Evolutionary conservation across 2,797 vertebrate species (phyloP).

Genomic region (Gymnocypris eckloni): DNA sequence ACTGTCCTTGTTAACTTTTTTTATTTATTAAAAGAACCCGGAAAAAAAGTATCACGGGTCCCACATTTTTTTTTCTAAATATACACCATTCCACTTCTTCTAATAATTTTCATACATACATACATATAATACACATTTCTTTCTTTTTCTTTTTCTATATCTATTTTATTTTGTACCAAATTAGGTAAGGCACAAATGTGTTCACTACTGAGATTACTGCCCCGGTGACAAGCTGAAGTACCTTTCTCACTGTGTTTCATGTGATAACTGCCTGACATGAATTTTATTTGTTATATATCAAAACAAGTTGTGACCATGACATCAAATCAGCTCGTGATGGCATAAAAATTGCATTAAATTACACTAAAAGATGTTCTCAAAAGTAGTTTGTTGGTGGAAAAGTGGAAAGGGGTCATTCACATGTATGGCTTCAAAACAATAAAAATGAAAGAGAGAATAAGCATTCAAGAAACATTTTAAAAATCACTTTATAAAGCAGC

Average conservation of each 20-base stretch:
- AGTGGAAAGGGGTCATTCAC: background rate
- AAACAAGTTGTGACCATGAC: background rate
- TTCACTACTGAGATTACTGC: too few species aligned
- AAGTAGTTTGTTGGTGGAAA: background rate
- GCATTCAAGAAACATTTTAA: background rate
- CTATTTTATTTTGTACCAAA: too few species aligned
- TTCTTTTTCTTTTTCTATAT: too few species aligned
- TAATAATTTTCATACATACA: too few species aligned
- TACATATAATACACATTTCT: too few species aligned
- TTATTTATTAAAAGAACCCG: too few species aligned
- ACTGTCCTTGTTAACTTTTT: too few species aligned
- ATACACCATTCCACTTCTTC: too few species aligned
- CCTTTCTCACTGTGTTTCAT: background rate
- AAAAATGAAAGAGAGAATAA: background rate
- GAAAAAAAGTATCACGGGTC: too few species aligned
- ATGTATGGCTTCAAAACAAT: background rate
- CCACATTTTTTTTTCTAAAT: too few species aligned
- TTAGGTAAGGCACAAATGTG: too few species aligned
- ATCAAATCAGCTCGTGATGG: background rate
- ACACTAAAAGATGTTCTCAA: background rate
- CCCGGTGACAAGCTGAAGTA: background rate
- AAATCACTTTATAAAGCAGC: background rate
- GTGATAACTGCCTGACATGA: background rate
- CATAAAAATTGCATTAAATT: background rate
- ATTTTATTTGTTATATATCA: background rate